Conservation (phyloP, 2,888 invertebrate species). For the Zeuzera pyrina region DNA sequence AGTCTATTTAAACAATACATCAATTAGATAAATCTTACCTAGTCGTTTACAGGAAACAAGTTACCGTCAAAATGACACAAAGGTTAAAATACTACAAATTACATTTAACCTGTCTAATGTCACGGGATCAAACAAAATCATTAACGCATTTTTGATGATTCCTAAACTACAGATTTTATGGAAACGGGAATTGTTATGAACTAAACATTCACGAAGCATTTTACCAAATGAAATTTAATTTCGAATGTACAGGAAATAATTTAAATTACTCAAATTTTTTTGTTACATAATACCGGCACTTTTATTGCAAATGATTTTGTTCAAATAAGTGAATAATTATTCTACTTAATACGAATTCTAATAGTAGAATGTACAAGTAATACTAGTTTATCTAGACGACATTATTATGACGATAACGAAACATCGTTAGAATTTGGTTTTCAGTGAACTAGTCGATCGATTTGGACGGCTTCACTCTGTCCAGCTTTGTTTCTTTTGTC, state of each 20-base stretch:
- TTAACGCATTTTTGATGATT: no score
- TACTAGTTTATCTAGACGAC: conserved; percentile 13
- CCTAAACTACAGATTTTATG: no score
- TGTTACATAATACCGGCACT: conserved; percentile 3
- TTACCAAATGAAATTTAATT: no score
- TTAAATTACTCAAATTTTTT: no score
- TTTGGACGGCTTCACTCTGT: conserved; percentile 65
- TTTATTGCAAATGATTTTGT: conserved; percentile 17
- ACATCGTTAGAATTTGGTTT: neutral
- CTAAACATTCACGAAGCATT: no score
- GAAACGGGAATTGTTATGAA: no score
- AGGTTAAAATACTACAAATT: conserved; percentile 33
- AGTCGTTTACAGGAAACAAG: conserved; percentile 44
- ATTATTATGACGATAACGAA: conserved; percentile 1
- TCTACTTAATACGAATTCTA: conserved; percentile 37
- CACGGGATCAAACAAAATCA: no score
- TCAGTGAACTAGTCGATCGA: conserved; percentile 45
- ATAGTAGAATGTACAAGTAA: conserved; percentile 42
- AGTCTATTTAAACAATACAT: conserved; percentile 68
- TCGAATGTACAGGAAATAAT: no score
- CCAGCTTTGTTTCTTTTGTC: no score
- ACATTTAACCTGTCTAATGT: no score
- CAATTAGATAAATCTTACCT: conserved; percentile 49
- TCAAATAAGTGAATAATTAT: conserved; percentile 23
- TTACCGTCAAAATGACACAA: conserved; percentile 44